Percentiles rank a stretch among this genome's conserved stretches.
Evolutionary conservation across 2,113 vertebrate species (phyloP).

Genomic region (Eudyptes chrysolophus): DNA sequence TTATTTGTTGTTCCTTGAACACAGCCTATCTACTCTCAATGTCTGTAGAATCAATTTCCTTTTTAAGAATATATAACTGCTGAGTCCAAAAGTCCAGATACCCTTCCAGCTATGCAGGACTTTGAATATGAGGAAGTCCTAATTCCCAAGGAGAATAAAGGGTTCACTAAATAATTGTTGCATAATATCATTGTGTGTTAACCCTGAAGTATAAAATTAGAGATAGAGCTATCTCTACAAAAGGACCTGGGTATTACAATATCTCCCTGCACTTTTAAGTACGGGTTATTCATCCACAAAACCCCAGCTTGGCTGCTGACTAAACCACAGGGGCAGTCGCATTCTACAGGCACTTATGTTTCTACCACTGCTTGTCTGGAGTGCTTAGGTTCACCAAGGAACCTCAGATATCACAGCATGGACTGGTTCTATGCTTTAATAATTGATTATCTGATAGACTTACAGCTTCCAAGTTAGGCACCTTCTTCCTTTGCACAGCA

Average conservation of each 20-base stretch:
- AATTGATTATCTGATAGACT: neutral
- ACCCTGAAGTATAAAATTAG: neutral
- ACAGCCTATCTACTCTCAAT: neutral
- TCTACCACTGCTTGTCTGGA: neutral
- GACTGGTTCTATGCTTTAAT: neutral
- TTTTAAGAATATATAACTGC: neutral
- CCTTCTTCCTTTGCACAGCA: accelerated
- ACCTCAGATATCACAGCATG: accelerated
- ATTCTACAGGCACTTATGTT: neutral
- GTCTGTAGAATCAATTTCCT: neutral
- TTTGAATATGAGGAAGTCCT: neutral
- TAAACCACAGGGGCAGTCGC: neutral
- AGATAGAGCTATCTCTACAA: neutral
- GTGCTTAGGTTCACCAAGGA: neutral
- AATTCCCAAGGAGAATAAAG: neutral
- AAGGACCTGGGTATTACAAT: neutral
- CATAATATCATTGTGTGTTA: neutral
- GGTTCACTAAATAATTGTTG: neutral
- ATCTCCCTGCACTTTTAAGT: neutral
- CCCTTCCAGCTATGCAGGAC: neutral
- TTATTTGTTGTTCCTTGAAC: neutral
- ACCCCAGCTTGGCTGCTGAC: neutral
- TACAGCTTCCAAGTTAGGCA: neutral
- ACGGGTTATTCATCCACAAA: neutral
- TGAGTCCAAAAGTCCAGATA: neutral